Conservation (phyloP, 2,888 invertebrate genomes). For the Lasioglossum vierecki region DNA sequence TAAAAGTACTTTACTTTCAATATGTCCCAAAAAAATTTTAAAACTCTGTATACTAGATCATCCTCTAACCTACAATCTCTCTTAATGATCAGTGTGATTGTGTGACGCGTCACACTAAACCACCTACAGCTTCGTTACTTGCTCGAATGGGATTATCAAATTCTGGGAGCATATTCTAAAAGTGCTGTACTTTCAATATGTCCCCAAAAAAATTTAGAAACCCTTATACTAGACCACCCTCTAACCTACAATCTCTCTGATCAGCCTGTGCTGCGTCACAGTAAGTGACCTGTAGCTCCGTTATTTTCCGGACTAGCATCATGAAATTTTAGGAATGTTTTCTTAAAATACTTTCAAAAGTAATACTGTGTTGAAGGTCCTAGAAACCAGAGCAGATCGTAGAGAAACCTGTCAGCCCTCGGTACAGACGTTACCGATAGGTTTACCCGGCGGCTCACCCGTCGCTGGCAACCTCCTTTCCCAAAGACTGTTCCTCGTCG, state of each 20-base stretch:
- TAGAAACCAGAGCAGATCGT: not conserved
- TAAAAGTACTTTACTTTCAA: too few relatives aligned
- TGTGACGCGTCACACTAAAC: too few relatives aligned
- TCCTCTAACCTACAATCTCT: too few relatives aligned
- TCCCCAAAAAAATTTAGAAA: not conserved
- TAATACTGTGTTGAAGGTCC: not conserved
- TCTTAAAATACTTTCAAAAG: not conserved
- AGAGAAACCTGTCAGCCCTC: not conserved
- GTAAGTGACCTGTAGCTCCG: not conserved
- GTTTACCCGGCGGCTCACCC: not conserved
- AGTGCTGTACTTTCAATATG: not conserved
- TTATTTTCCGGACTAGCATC: not conserved
- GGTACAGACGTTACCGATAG: not conserved
- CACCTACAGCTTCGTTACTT: not conserved
- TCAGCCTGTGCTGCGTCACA: not conserved
- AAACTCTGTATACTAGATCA: not conserved
- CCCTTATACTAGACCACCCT: not conserved
- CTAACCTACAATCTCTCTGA: not conserved
- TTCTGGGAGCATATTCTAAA: not conserved
- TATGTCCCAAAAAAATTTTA: too few relatives aligned
- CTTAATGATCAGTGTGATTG: too few relatives aligned
- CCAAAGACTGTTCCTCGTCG: conserved; percentile 2
- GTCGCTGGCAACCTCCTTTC: not conserved
- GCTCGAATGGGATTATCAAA: not conserved
- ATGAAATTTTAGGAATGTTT: not conserved